phyloP scores from a whole-genome alignment of 1,140 invertebrate genomes.

The Papilio xuthus region DNA sequence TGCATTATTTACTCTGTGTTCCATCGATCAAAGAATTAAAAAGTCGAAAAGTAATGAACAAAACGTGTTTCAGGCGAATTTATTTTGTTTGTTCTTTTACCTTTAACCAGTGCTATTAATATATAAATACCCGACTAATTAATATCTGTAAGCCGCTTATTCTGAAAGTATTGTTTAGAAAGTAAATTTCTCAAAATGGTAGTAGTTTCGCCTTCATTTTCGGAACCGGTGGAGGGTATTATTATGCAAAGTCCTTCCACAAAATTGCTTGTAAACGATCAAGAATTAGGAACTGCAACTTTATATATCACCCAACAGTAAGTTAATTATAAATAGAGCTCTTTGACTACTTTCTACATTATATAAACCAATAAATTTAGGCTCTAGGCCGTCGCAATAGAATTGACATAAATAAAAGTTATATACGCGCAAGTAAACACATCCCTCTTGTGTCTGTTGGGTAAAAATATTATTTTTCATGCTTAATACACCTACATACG shows the following conservation, averaged over 20 bases:
- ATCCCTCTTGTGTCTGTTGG: no score
- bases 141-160: slow-evolving; percentile 19
- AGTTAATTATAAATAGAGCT: slow-evolving; percentile 38
- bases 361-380: background rate
- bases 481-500: no score
- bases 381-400: no score
- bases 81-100: slow-evolving; percentile 36
- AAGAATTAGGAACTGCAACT: slow-evolving; percentile 72
- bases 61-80: slow-evolving; percentile 34
- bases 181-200: slow-evolving; percentile 60
- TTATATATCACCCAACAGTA: slow-evolving; percentile 76
- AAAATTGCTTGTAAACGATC: slow-evolving; percentile 69
- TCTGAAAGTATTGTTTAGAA: slow-evolving; percentile 27
- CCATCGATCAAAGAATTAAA: background rate
- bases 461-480: no score
- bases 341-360: background rate
- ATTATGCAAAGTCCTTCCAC: slow-evolving; percentile 64
- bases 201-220: slow-evolving; percentile 70
- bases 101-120: slow-evolving; percentile 20
- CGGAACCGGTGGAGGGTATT: slow-evolving; percentile 67
- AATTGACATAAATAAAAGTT: no score
- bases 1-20: slow-evolving; percentile 1
- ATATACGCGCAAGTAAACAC: no score
- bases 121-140: slow-evolving; percentile 29
- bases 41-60: slow-evolving; percentile 4